Base-by-base conservation (phyloP, 2,888 invertebrate genomes). In the Plebejus argus region DNA sequence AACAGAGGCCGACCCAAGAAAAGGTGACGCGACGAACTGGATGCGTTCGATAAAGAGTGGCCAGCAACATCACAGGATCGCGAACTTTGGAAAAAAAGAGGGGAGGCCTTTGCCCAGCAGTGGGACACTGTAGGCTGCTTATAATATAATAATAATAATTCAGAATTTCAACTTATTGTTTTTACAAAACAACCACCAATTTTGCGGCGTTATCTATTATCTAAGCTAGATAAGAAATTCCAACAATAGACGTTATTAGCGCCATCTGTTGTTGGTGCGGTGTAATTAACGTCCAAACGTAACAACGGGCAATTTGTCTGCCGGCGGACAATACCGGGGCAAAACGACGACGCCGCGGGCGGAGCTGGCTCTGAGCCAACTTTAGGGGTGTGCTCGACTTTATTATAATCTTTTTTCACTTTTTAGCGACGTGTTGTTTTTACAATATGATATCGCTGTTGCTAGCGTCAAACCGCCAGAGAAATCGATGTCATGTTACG, bases 301-400 rank as follows among this genome's bases (percentile, higher is more conserved):
- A 66, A 66, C 33, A 66, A 66, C 66, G 66, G 66, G 66, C 66
- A 66, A 66, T 66, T 66, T 66, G 66, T 66, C 66, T 28, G 66
- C 10, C 66, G 66, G 66, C 15, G 20, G 66, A 66, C 66, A 66
- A 66, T 66, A 28, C 66, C 61, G 18, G 28, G 66, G 66, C 66
- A 66, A 66, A 66, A 66, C 66, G 33, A 66, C 10, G 61, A 66
- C 7, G 66, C 33, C 66, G 66, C 66, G 66, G 18, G 66, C 66
- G 15, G 15, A 28, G 28, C 15, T 66, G 66, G 66, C 66, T 66
- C 28, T 4, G 66, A 28, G 66, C 66, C 66, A 66, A 28, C 66
- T 4, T 4, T 33, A 66, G 66, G 66, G 66, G 28, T 66, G 66
- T 66, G 66, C 66, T 66, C 28, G 18, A 66, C 10, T 66, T 66